Base-by-base conservation (phyloP, 2,113 vertebrate genomes). In the Crotalus tigris region DNA sequence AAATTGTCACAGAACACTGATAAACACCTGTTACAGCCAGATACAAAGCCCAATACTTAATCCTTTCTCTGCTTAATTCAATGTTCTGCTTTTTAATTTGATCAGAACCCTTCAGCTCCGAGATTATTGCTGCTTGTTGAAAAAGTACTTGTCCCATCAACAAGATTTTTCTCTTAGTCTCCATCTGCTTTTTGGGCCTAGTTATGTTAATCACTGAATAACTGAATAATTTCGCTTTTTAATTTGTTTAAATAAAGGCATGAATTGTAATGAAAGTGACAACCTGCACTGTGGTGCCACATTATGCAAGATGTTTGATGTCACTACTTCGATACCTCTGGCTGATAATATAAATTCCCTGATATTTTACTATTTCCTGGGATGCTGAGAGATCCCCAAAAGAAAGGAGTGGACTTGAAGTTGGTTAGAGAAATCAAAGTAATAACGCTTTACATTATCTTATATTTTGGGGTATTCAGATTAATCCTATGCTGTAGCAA, bases 61-160 rank as follows among this genome's bases (percentile, higher is more conserved):
- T 96, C 96, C 95, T 29, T 2, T 54, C 92, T 91, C 94, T 95
- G 93, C 91, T 93, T 96, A 81, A 94, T 95, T 95, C 94, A 93
- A 96, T 97, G 95, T 95, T 91, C 57, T 93, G 57, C 89, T 93
- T 90, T 95, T 96, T 96, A 95, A 96, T 96, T 95, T 93, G 92
- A 96, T 95, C 94, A 92, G 90, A 96, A 96, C 92, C 94, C 88
- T 96, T 90, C 92, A 93, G 95, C 92, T 95, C 93, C 55, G 0
- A 59, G 0, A 87, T 93, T 96, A 90, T 96, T 95, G 95, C 92
- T 96, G 94, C 94, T 57, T 26, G 93, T 93, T 94, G 92, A 94
- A 93, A 95, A 92, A 95, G 94, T 87, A 75, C 0, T 64, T 95
- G 89, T 81, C 95, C 94, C 92, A 91, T 91, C 0, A 0, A 88